Evolutionary conservation across 2,797 vertebrate species (phyloP).

Genomic region (Carcharodon carcharias): DNA sequence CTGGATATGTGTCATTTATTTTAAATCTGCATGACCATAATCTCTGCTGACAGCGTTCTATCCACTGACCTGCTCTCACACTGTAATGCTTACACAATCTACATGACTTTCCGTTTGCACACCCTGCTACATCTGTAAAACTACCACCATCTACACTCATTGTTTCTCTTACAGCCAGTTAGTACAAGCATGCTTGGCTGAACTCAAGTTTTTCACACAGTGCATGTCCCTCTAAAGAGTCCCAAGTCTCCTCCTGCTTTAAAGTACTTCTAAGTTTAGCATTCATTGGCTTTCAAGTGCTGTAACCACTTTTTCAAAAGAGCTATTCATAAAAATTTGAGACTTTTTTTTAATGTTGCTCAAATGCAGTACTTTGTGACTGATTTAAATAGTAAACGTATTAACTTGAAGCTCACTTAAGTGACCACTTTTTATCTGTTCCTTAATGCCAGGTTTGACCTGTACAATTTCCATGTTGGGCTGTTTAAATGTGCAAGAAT

Average conservation of each 20-base stretch:
- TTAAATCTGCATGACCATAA: constrained; percentile 37
- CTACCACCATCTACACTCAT: constrained; percentile 63
- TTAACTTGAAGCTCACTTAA: neutral
- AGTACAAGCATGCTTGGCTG: constrained; percentile 55
- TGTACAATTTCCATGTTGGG: neutral
- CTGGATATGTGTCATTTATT: constrained; percentile 34
- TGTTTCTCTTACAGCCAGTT: constrained; percentile 55
- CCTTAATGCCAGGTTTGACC: neutral
- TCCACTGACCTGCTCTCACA: neutral
- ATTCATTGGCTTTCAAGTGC: neutral
- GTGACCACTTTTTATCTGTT: neutral
- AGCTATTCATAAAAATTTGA: neutral
- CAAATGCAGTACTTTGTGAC: neutral
- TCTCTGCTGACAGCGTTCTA: constrained; percentile 2
- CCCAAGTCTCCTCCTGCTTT: neutral
- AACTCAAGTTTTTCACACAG: constrained; percentile 46
- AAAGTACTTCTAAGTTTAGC: neutral
- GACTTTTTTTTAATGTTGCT: neutral
- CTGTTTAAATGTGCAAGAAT: neutral
- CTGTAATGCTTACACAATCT: neutral
- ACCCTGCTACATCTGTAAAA: neutral
- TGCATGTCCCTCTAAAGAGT: neutral
- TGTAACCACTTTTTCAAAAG: neutral
- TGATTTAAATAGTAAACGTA: neutral
- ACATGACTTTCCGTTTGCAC: neutral